Evolutionary conservation across 2,113 vertebrate species (phyloP), one percentile per base, ranked within the genome.

Genomic region (Deroptyus accipitrinus): DNA sequence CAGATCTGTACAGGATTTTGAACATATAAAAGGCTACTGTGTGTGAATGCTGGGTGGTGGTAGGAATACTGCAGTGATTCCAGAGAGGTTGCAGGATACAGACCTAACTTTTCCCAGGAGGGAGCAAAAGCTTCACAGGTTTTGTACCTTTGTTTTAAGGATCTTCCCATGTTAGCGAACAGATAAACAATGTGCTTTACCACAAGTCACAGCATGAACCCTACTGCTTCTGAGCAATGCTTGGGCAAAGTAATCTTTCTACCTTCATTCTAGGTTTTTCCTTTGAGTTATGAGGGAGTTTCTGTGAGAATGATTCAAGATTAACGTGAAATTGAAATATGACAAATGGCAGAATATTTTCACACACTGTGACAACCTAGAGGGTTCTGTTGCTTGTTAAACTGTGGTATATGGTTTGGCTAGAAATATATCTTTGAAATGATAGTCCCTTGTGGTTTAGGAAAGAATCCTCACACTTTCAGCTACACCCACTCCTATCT

Each of bases 401-500:
- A 74, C n/a, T 77, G 73, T 70, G 67, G 37, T 87, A 25, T 93
- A 76, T 67, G 73, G 69, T 86, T 97, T 96, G 77, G 82, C 86
- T 94, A 89, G 95, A 97, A 97, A 88, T 92, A 30, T n/a, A 81
- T 91, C 44, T 82, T 67, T 87, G 81, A 92, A 94, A 92, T 91
- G 89, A 80, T 31, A 92, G 74, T 96, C 95, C 64, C 74, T 85
- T 76, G 88, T 70, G 88, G 88, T 92, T 95, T 92, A 78, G 48
- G 70, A 82, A 63, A 79, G 94, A 96, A 84, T 96, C 77, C 85
- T 94, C 91, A 87, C 88, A 82, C 77, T 95, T 87, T 84, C 69
- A 94, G 88, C 70, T 96, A 89, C 94, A 57, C 95, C 96, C 92
- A 86, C 95, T 91, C 74, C 59, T 92, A 89, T 92, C 94, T 95